Evolutionary conservation across 53 echinoderm and acorn worm species (phyloP), one percentile per base, ranked within the genome.

Genomic region (Holothuria scabra): DNA sequence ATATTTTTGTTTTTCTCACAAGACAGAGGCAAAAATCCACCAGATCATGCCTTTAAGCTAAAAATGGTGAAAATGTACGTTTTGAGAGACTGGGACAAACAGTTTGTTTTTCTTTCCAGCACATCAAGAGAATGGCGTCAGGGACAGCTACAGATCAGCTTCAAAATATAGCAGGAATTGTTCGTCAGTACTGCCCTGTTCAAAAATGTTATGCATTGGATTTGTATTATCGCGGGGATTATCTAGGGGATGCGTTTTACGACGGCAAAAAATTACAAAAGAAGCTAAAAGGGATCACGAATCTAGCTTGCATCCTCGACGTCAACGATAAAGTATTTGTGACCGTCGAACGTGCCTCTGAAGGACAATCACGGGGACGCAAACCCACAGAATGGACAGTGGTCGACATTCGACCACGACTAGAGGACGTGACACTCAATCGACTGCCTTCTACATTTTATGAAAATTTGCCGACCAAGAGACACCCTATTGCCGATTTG

Each of bases 241-340:
- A 65, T 31, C 7, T 48, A 5, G 52, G 49, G n/a, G 20, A 52
- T 18, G 30, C 48, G 48, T 79, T 5, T 29, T 48, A 52, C 4
- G 79, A 79, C 56, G 79, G 79, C 25, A 79, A 29, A 22, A 79
- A 79, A 19, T 28, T 79, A 2, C 56, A 29, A 29, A 29, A 49
- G 79, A 56, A 49, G 56, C 12, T 79, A 25, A 48, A 79, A 79
- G 65, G 65, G 8, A 65, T 65, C 5, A 18, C 28, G 12, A 29
- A 28, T 7, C 65, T 65, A 3, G 31, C 9, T 12, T 65, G 65
- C 65, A 8, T 65, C 25, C 65, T 65, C 65, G 19, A 65, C 31
- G 65, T 65, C 65, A 65, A 65, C 2, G 65, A 65, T 65, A 28
- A 65, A n/a, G 65, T 65, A 3, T 65, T 65, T 18, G 65, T 65